Conservation (phyloP, 1,140 invertebrate genomes). For the Ephestia elutella region DNA sequence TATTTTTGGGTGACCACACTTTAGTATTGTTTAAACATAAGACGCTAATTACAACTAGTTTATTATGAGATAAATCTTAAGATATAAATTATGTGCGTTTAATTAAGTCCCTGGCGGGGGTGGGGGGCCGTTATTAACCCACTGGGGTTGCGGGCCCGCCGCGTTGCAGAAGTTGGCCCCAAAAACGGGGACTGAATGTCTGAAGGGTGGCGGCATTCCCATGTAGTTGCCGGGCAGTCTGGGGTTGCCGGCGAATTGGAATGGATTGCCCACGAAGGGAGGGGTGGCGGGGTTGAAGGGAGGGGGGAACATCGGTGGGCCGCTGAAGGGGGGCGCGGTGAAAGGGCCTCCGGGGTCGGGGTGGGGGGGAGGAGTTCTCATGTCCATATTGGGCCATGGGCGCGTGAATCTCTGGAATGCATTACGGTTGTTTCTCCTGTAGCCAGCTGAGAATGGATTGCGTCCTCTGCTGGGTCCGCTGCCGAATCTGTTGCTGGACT, state of each 20-base stretch:
- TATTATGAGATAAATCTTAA: slow-evolving; percentile 36
- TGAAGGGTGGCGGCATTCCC: slow-evolving; percentile 35
- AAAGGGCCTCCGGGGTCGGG: slow-evolving; percentile 26
- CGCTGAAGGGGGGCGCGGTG: slow-evolving; percentile 29
- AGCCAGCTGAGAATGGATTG: slow-evolving; percentile 34
- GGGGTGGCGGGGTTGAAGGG: slow-evolving; percentile 34
- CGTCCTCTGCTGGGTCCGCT: slow-evolving; percentile 46
- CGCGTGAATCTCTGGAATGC: slow-evolving; percentile 27
- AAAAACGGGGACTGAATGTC: slow-evolving; percentile 43
- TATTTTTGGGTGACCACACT: slow-evolving; percentile 68
- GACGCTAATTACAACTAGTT: slow-evolving; percentile 32
- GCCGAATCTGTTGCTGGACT: slow-evolving; percentile 58
- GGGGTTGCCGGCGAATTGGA: slow-evolving; percentile 37
- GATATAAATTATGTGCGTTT: slow-evolving; percentile 12
- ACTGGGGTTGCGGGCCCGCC: slow-evolving; percentile 39
- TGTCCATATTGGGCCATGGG: slow-evolving; percentile 30
- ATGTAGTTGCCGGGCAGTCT: slow-evolving; percentile 28
- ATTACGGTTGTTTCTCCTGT: slow-evolving; percentile 36
- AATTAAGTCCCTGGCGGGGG: slow-evolving; percentile 59
- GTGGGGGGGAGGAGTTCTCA: slow-evolving; percentile 40
- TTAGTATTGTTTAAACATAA: slow-evolving; percentile 51
- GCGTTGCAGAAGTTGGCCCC: slow-evolving; percentile 41
- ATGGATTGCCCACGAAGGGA: slow-evolving; percentile 33
- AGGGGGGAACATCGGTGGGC: slow-evolving; percentile 24
- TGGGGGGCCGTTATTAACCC: slow-evolving; percentile 43